These are phyloP conservation scores for Campopleginae sp. DNA, from an alignment of 2,888 invertebrate genomes.

Conservation along the genomic window DNA sequence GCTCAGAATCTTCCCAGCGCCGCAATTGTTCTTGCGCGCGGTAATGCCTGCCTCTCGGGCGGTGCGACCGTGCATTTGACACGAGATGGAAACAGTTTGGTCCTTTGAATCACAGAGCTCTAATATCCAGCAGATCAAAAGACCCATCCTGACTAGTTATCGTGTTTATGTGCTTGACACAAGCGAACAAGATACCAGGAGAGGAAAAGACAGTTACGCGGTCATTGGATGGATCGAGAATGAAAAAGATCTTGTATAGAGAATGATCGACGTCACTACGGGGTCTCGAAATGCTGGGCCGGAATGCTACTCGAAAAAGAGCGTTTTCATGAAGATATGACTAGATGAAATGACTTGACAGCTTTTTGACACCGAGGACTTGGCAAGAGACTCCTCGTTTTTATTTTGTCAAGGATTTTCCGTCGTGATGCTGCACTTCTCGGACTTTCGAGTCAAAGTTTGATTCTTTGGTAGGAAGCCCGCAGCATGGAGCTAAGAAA, in stretches of 20 bases:
- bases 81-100: not conserved
- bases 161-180: slow-evolving; percentile 17
- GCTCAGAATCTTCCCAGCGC: not conserved
- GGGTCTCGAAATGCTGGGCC: not conserved
- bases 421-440: not conserved
- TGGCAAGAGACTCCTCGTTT: not conserved
- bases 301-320: slow-evolving; percentile 7
- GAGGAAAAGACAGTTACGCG: not conserved
- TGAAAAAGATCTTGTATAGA: not conserved
- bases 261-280: not conserved
- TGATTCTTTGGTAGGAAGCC: not conserved
- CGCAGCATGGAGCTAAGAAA: not conserved
- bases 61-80: slow-evolving; percentile 3
- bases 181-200: not conserved
- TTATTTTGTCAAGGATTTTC: not conserved
- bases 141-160: slow-evolving; percentile 16
- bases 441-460: not conserved
- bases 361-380: not conserved
- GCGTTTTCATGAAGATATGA: not conserved
- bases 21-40: slow-evolving; percentile 1
- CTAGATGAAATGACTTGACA: not conserved
- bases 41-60: not conserved
- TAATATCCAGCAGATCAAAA: not conserved
- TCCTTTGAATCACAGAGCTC: slow-evolving; percentile 1
- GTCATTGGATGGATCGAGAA: slow-evolving; percentile 12